Base-by-base conservation (phyloP, 53 echinoderm and acorn worm species). In the Echinometra lucunter region DNA sequence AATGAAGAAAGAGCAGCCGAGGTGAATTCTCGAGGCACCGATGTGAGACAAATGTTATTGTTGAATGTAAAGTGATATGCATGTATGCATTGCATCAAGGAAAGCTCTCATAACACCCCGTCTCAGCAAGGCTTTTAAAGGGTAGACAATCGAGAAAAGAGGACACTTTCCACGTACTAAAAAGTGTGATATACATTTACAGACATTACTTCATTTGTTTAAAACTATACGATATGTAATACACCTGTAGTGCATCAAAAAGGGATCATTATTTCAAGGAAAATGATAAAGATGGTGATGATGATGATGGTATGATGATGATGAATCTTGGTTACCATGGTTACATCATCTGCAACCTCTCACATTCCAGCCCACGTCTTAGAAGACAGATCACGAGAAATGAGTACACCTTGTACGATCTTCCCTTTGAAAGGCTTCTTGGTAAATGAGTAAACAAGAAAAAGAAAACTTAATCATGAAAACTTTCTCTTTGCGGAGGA, bases 31-130 rank as follows among this genome's bases (percentile, higher is more conserved):
- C 1, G 3, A 63, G 63, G 63, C 25, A 30, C 34, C 15, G 32
- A 69, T 69, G 69, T 34, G 69, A 69, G 34, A 69, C 32, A 32
- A 69, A 69, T 69, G 34, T 69, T 69, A 69, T 69, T 69, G 69
- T 69, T 69, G 30, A 34, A 34, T 32, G 69, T 69, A 34, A 34
- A 32, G 30, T 69, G 69, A 69, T 69, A 69, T 69, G 30, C 9
- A 69, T 69, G 30, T 69, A 69, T 69, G 69, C 30, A 69, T 69
- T 69, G 34, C 34, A 34, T 34, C 30, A 12, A 32, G 30, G 32
- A 32, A 69, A 69, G 69, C 69, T 69, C 69, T 32, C 69, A 32
- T 34, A 34, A 69, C 8, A 69, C 69, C 10, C 4, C 30, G 12
- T 9, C 12, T 34, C 11, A 69, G 30, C 15, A 7, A 34, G 69